phyloP scores from a whole-genome alignment of 2,888 invertebrate genomes.

The Micoletzkya japonica region DNA sequence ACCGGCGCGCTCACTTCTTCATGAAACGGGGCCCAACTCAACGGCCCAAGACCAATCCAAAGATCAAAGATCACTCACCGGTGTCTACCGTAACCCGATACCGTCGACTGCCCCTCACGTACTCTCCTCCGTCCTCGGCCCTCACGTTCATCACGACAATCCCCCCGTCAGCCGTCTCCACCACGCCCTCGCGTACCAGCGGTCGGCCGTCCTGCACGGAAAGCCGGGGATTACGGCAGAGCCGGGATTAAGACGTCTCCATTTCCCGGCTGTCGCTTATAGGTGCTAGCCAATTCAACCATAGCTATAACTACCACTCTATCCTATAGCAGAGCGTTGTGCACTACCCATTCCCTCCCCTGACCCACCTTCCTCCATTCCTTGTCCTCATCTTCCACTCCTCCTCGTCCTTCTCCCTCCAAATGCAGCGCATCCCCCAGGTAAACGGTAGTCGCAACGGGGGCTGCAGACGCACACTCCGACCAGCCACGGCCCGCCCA shows the following conservation, averaged over 20 bases:
- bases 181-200: slow-evolving; percentile 12
- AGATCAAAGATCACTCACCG: slow-evolving; percentile 18
- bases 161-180: slow-evolving; percentile 10
- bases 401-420: slow-evolving; percentile 27
- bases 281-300: no score
- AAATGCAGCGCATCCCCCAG: slow-evolving; percentile 35
- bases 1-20: no score
- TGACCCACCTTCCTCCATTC: slow-evolving; percentile 28
- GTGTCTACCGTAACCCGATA: slow-evolving; percentile 23
- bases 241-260: no score
- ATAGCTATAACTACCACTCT: no score
- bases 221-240: no score
- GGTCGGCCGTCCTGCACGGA: slow-evolving; percentile 11
- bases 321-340: not conserved
- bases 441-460: slow-evolving; percentile 33
- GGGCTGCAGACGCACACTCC: slow-evolving; percentile 34
- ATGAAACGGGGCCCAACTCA: no score
- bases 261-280: no score
- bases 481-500: slow-evolving; percentile 40
- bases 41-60: no score
- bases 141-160: slow-evolving; percentile 20
- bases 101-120: slow-evolving; percentile 6
- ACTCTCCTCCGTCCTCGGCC: slow-evolving; percentile 25
- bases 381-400: not conserved
- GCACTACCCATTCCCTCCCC: not conserved